phyloP scores from a whole-genome alignment of 23 tunicate species.

The Trididemnum miniatum region DNA sequence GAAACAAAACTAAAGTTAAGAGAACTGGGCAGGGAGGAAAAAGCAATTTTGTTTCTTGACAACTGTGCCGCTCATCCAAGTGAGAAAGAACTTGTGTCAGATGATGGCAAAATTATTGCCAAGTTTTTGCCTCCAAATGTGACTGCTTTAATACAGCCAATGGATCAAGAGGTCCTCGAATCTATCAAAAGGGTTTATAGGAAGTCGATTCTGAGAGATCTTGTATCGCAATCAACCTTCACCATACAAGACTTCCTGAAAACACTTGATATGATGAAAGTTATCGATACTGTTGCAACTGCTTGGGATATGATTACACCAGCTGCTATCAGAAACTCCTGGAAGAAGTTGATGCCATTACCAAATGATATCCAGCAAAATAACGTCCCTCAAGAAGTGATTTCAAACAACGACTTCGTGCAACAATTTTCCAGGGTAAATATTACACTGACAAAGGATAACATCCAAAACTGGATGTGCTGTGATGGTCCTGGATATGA shows the following conservation, averaged over 20 bases:
- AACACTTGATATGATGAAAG: conserved; percentile 3
- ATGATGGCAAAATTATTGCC: too few species aligned
- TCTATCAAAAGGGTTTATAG: neutral
- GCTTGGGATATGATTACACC: neutral
- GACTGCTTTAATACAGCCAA: conserved; percentile 4
- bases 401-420: neutral
- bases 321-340: neutral
- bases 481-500: conserved; percentile 29
- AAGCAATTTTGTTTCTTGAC: neutral
- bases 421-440: neutral
- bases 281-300: conserved; percentile 8
- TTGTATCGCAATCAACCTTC: neutral
- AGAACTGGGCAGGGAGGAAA: neutral
- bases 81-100: neutral
- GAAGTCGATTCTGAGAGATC: neutral
- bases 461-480: neutral
- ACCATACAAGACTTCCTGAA: conserved; percentile 8
- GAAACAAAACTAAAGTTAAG: neutral
- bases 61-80: conserved; percentile 12
- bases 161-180: neutral
- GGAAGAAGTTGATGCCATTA: conserved; percentile 3
- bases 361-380: neutral
- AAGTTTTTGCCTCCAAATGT: too few species aligned
- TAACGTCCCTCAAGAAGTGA: neutral
- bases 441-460: neutral